Percentiles rank a stretch among this genome's conserved stretches.
These are phyloP conservation scores for Ericerus pela DNA, from an alignment of 1,140 invertebrate species.

Conservation along the genomic window DNA sequence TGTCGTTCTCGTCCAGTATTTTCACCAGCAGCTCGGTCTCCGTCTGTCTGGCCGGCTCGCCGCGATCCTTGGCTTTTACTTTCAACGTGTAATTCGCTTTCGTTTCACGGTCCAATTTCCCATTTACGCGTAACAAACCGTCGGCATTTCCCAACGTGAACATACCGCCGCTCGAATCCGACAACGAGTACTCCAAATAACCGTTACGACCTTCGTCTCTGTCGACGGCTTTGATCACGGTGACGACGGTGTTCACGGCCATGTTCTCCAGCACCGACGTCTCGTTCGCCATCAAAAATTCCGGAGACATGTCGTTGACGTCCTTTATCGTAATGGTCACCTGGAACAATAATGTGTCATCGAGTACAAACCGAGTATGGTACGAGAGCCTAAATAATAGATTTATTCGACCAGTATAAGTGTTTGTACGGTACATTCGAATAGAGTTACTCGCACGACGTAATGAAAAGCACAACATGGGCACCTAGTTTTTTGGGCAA, in stretches of 20 bases:
- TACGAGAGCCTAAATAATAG: no score
- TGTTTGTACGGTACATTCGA: background rate
- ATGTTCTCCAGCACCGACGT: slow-evolving; percentile 71
- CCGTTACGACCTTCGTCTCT: slow-evolving; percentile 85
- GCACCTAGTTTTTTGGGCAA: no score
- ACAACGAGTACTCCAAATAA: slow-evolving; percentile 73
- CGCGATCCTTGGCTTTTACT: slow-evolving; percentile 73
- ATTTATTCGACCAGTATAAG: no score
- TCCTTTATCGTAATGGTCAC: slow-evolving; percentile 77
- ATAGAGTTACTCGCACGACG: background rate
- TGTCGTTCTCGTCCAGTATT: slow-evolving; percentile 86
- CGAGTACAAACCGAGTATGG: no score
- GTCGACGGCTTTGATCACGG: slow-evolving; percentile 80
- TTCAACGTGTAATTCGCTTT: slow-evolving; percentile 62
- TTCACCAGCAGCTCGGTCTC: slow-evolving; percentile 51
- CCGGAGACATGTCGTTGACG: slow-evolving; percentile 86
- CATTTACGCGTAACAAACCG: slow-evolving; percentile 66
- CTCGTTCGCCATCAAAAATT: slow-evolving; percentile 68
- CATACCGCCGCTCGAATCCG: slow-evolving; percentile 37
- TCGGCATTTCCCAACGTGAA: slow-evolving; percentile 78
- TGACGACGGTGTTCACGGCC: slow-evolving; percentile 73
- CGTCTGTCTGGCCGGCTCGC: slow-evolving; percentile 61
- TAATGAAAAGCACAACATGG: background rate
- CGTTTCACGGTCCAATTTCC: slow-evolving; percentile 68
- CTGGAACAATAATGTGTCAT: slow-evolving; percentile 41